Evolutionary conservation across 1,140 invertebrate genomes (phyloP), one percentile per base, ranked within the genome.

Genomic region (Ceratina calcarata): DNA sequence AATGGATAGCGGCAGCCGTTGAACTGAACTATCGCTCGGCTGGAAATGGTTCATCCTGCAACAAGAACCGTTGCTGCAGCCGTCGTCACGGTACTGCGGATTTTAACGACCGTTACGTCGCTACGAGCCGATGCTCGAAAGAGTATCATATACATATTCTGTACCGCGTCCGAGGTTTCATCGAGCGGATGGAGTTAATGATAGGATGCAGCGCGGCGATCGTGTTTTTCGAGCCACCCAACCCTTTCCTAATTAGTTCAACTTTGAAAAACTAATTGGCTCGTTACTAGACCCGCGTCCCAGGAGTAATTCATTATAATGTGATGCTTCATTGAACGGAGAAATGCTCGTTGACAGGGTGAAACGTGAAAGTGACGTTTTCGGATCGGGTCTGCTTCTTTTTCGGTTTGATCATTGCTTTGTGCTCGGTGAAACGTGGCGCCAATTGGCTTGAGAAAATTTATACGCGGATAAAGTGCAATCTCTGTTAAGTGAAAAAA

Each of bases 41-140:
- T 27, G 22, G 7, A n/a, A 72, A 64, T 57, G 37, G 60, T 51
- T 78, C 51, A 64, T 79, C 24, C 70, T 49, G 61, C 70, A 79
- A 53, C 51, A 66, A 71, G 37, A 74, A 79, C 78, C 78, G 78
- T 79, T 79, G 71, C 45, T 57, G 22, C 27, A 73, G 51, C 45
- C 70, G 70, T 24, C 70, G 70, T 61, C 62, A 79, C 62, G 78
- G 16, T 15, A 37, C 62, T 7, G 55, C 20, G 27, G 45, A 79
- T 2, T 15, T 79, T 74, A 74, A 79, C 55, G 71, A 79, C 71
- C 78, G 78, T 79, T 79, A 79, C 53, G n/a, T 67, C 3, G 78
- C 45, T 66, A 79, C 71, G 78, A 74, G 64, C 16, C 78, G 27
- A 37, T 27, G 68, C 37, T 57, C 24, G 15, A 45, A 45, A 45